Evolutionary conservation across 2,888 invertebrate genomes (phyloP).

Genomic region (Tetragonisca angustula): DNA sequence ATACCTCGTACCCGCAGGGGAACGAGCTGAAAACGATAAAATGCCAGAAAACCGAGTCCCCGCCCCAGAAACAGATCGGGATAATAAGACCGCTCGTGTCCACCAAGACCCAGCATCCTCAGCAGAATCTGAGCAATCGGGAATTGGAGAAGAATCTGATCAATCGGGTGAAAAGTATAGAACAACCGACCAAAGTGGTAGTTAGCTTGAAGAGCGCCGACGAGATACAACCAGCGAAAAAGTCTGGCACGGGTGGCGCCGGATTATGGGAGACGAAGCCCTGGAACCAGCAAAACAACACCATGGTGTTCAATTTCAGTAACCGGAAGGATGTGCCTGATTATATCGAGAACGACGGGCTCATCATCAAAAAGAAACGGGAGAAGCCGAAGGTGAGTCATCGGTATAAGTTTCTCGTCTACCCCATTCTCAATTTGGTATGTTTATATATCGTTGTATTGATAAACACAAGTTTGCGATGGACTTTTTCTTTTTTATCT

Average conservation of each 20-base stretch:
- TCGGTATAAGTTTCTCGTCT: slow-evolving; percentile 6
- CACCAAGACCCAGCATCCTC: slow-evolving; percentile 81
- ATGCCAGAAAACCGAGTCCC: slow-evolving; percentile 74
- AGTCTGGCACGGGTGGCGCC: slow-evolving; percentile 71
- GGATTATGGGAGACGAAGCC: slow-evolving; percentile 84
- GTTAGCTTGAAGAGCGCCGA: slow-evolving; percentile 83
- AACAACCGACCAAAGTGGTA: slow-evolving; percentile 85
- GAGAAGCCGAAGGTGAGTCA: slow-evolving; percentile 90
- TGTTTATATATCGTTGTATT: too few relatives aligned
- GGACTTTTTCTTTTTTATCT: too few relatives aligned
- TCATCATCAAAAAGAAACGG: slow-evolving; percentile 88
- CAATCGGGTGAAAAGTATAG: slow-evolving; percentile 87
- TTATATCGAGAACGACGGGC: slow-evolving; percentile 95
- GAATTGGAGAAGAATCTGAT: slow-evolving; percentile 90
- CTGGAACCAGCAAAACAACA: slow-evolving; percentile 87
- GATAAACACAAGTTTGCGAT: too few relatives aligned
- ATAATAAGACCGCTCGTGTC: slow-evolving; percentile 85
- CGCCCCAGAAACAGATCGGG: slow-evolving; percentile 85
- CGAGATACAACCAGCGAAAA: slow-evolving; percentile 81
- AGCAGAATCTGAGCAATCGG: slow-evolving; percentile 85
- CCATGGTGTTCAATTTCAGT: slow-evolving; percentile 95
- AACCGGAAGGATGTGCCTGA: slow-evolving; percentile 94
- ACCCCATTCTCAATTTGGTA: too few relatives aligned
- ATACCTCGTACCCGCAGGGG: slow-evolving; percentile 71
- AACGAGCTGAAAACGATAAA: slow-evolving; percentile 79